Percentiles rank a stretch among this genome's conserved stretches.
Conservation (phyloP, 1,140 invertebrate genomes). For the Drosophila virilis region DNA sequence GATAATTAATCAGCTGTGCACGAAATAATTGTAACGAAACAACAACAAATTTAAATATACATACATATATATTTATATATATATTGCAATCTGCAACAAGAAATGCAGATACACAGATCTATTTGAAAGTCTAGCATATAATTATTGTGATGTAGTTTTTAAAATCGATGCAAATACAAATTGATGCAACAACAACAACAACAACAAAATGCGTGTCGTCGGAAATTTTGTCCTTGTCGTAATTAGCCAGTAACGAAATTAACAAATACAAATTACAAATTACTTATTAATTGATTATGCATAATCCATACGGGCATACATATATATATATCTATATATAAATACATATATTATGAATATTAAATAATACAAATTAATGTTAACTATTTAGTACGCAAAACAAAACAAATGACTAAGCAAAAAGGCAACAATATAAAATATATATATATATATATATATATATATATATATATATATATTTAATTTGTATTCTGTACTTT, state of each 20-base stretch:
- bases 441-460: constrained; percentile 2
- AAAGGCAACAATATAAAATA: constrained; percentile 39
- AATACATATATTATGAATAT: constrained; percentile 18
- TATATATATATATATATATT: too few species aligned
- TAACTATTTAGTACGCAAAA: constrained; percentile 62
- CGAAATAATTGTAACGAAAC: constrained; percentile 37
- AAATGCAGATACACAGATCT: constrained; percentile 37
- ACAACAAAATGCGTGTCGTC: constrained; percentile 9
- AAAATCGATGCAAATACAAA: constrained; percentile 61
- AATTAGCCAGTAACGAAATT: constrained; percentile 53
- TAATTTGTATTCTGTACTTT: constrained; percentile 32
- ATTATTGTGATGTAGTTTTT: constrained; percentile 84
- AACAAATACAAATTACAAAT: constrained; percentile 39
- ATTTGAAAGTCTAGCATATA: constrained; percentile 77
- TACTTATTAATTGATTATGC: constrained; percentile 44
- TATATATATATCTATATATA: constrained; percentile 28
- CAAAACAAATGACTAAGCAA: constrained; percentile 43
- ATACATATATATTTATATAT: constrained; percentile 29
- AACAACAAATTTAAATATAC: constrained; percentile 22
- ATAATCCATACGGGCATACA: constrained; percentile 29
- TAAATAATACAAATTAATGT: constrained; percentile 54
- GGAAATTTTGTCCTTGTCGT: constrained; percentile 61
- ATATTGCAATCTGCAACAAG: constrained; percentile 25
- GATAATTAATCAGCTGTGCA: constrained; percentile 57
- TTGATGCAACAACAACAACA: constrained; percentile 14